A percentile compares a stretch with the other conserved stretches of the same genome.
phyloP scores from a whole-genome alignment of 2,113 vertebrate genomes.

The Lophura nycthemera region DNA sequence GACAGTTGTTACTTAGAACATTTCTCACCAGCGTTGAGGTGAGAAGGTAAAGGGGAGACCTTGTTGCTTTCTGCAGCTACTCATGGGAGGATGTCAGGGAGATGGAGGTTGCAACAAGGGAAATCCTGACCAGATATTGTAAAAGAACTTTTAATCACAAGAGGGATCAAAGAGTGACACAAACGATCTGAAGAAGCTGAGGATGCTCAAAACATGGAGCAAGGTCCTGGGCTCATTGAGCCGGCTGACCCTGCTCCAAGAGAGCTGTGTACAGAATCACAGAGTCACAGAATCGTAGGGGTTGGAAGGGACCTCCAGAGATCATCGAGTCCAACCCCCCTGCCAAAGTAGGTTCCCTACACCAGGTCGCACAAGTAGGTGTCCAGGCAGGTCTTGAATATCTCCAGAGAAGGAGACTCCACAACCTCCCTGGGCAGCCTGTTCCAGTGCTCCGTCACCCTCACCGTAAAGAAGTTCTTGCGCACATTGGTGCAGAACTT shows the following conservation, averaged over 20 bases:
- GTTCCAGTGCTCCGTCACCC: too few relatives aligned
- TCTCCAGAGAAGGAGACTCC: too few relatives aligned
- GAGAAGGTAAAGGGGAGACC: background rate
- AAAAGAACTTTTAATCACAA: background rate
- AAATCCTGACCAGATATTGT: background rate
- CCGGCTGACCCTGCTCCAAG: background rate
- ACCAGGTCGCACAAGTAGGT: too few relatives aligned
- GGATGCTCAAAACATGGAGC: background rate
- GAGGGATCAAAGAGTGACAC: background rate
- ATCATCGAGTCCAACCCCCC: too few relatives aligned
- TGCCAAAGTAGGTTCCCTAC: too few relatives aligned
- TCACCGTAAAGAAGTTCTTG: too few relatives aligned
- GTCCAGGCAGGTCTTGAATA: too few relatives aligned
- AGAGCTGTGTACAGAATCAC: background rate
- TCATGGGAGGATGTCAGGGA: background rate
- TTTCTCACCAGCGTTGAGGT: fast-evolving
- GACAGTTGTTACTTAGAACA: background rate
- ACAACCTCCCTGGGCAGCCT: too few relatives aligned
- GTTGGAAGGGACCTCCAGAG: too few relatives aligned
- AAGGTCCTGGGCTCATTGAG: background rate
- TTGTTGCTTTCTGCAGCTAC: background rate
- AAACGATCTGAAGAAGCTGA: background rate
- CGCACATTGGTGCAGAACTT: too few relatives aligned
- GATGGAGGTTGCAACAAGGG: background rate
- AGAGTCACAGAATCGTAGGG: too few relatives aligned